A percentile compares a stretch with the other conserved stretches of the same genome.
phyloP scores from a whole-genome alignment of 2,888 invertebrate species.

The Cheilosia vulpina region DNA sequence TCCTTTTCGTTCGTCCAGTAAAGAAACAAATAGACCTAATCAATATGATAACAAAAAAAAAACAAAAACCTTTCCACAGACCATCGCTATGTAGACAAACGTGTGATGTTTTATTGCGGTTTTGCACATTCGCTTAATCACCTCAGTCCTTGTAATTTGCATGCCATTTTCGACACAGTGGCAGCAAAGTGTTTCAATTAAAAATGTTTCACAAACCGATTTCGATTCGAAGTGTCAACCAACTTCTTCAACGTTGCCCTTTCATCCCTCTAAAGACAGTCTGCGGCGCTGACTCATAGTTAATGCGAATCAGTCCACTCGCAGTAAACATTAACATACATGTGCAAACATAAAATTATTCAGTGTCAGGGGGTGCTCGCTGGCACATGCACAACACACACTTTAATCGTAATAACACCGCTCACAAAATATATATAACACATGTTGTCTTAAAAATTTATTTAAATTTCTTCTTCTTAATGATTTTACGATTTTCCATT shows the following conservation, averaged over 20 bases:
- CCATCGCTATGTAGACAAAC: not conserved
- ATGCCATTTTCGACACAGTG: not conserved
- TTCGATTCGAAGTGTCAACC: not conserved
- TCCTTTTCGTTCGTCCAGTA: not conserved
- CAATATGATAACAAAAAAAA: not conserved
- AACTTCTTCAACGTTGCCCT: not conserved
- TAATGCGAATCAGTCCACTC: not conserved
- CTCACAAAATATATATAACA: slow-evolving; percentile 46
- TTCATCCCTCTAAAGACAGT: not conserved
- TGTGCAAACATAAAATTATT: not conserved
- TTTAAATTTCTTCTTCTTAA: slow-evolving; percentile 68
- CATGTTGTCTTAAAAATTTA: slow-evolving; percentile 58
- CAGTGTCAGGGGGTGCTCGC: not conserved
- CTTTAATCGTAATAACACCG: slow-evolving; percentile 25
- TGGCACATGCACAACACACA: slow-evolving; percentile 25
- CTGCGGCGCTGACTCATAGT: not conserved
- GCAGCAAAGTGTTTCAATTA: not conserved
- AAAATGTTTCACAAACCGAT: not conserved
- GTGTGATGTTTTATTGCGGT: not conserved
- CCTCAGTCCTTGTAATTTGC: slow-evolving; percentile 7
- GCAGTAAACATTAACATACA: not conserved
- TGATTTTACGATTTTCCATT: slow-evolving; percentile 62
- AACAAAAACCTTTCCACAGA: not conserved
- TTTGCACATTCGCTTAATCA: not conserved
- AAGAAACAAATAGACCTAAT: slow-evolving; percentile 19